Conservation (phyloP, 2,113 vertebrate genomes). For the Paedocypris sp. region DNA sequence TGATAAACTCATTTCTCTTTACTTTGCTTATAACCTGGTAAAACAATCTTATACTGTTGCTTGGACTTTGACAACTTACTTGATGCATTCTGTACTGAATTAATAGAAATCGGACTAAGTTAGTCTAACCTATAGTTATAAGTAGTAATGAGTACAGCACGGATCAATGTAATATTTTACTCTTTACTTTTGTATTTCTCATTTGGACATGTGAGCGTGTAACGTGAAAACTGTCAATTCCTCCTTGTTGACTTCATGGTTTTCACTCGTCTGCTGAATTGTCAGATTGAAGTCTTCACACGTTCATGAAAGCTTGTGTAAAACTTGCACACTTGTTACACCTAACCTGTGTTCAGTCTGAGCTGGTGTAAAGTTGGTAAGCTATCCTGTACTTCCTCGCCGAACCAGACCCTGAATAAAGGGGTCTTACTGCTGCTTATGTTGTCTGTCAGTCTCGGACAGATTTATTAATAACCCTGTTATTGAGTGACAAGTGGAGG, state of each 20-base stretch:
- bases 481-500: constrained; percentile 35
- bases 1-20: no score
- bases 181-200: no score
- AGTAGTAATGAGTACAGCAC: not conserved
- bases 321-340: not conserved
- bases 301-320: not conserved
- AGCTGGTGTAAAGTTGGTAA: constrained; percentile 16
- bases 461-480: constrained; percentile 39
- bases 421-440: constrained; percentile 26
- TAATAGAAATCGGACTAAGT: no score
- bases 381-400: constrained; percentile 14
- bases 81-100: no score
- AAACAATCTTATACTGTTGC: no score
- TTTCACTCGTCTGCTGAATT: not conserved
- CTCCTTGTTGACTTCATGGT: not conserved
- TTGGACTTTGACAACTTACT: no score
- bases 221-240: not conserved
- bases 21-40: no score
- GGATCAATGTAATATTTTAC: not conserved
- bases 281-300: not conserved
- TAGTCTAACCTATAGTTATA: no score
- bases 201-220: no score
- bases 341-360: not conserved
- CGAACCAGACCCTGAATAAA: constrained; percentile 31
- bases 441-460: constrained; percentile 31